These are phyloP conservation scores for Apostichopus californicus DNA, from an alignment of 35 echinoderm and acorn worm genomes.

Conservation along the genomic window DNA sequence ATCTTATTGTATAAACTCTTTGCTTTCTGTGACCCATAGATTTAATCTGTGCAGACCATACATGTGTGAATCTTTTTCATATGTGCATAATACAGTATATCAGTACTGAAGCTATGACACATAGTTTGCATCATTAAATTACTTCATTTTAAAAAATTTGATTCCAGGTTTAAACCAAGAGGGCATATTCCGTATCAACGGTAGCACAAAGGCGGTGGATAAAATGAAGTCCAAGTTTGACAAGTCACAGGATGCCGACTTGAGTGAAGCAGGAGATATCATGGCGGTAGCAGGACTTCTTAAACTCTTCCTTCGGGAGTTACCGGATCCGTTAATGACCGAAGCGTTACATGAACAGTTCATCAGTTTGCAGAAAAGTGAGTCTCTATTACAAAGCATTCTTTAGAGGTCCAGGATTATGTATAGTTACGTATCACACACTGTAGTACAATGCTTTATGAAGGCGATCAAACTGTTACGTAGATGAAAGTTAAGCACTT, in stretches of 20 bases:
- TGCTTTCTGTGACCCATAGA: too few species aligned
- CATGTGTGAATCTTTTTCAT: too few species aligned
- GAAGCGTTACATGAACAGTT: constrained; percentile 73
- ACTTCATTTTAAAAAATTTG: not conserved
- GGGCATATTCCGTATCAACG: constrained; percentile 98
- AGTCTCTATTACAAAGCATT: not conserved
- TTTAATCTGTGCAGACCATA: too few species aligned
- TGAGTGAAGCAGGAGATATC: constrained; percentile 90
- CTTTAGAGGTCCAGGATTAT: too few species aligned
- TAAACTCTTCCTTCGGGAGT: constrained; percentile 87
- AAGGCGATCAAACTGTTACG: too few species aligned
- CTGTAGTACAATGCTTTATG: too few species aligned
- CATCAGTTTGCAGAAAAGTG: constrained; percentile 79
- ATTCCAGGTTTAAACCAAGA: constrained; percentile 89
- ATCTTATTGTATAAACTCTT: too few species aligned
- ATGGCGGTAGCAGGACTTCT: constrained; percentile 98
- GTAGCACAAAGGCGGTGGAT: constrained; percentile 89
- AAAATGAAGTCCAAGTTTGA: constrained; percentile 83
- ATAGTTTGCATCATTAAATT: too few species aligned
- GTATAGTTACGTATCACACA: too few species aligned
- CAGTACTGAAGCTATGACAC: too few species aligned
- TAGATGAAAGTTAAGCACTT: too few species aligned
- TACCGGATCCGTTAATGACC: constrained; percentile 86
- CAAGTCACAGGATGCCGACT: constrained; percentile 77
- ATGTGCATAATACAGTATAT: too few species aligned